A percentile compares a stretch with the other conserved stretches of the same genome.
phyloP scores from a whole-genome alignment of 1,140 invertebrate genomes.

The Rhynchophorus ferrugineus region DNA sequence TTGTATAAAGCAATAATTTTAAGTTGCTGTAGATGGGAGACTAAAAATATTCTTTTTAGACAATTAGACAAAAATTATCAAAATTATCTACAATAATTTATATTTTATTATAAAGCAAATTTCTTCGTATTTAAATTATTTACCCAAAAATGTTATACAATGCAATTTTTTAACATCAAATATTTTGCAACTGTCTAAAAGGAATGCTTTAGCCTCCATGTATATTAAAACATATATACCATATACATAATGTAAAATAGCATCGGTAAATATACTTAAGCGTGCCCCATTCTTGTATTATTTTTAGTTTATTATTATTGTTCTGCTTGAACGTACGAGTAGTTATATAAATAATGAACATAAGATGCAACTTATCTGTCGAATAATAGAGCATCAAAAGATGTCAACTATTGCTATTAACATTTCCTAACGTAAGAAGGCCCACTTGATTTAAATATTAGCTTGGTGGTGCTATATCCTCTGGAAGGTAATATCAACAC shows the following conservation, averaged over 20 bases:
- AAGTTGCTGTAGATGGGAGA: not conserved
- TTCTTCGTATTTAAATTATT: not conserved
- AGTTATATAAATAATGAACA: too few relatives aligned
- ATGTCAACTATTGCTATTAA: too few relatives aligned
- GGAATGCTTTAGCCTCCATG: not conserved
- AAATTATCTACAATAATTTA: not conserved
- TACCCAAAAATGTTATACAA: not conserved
- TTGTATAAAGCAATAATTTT: not conserved
- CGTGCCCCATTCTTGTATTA: not conserved
- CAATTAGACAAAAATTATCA: not conserved
- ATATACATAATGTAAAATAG: constrained; percentile 3
- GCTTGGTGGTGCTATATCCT: too few relatives aligned
- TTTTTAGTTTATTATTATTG: too few relatives aligned
- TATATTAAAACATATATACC: not conserved
- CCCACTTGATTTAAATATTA: too few relatives aligned
- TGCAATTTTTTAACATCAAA: not conserved
- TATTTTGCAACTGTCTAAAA: not conserved
- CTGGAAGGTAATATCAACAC: too few relatives aligned
- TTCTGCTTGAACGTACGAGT: too few relatives aligned
- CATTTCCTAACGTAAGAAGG: too few relatives aligned
- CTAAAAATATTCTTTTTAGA: not conserved
- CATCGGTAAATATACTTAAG: constrained; percentile 4
- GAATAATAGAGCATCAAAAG: too few relatives aligned
- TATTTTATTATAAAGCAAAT: not conserved
- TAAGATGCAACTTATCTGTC: too few relatives aligned